Evolutionary conservation across 2,888 invertebrate species (phyloP).

Genomic region (Tryphoninae sp.): DNA sequence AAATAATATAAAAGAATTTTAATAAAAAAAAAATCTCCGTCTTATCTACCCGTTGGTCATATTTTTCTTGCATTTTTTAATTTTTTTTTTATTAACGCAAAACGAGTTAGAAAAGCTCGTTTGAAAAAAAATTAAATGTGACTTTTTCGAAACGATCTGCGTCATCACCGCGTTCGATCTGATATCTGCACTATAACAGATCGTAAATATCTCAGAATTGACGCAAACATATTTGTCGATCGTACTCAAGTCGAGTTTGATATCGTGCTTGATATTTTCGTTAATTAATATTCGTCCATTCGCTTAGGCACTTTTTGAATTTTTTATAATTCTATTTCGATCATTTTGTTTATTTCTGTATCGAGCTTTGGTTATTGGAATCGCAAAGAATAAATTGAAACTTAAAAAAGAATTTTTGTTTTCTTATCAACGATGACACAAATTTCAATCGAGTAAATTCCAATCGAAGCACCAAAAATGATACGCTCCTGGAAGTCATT

Average conservation of each 20-base stretch:
- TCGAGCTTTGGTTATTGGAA: no score
- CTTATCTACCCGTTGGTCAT: neutral
- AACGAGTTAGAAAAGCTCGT: neutral
- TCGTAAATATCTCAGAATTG: constrained; percentile 34
- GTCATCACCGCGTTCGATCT: neutral
- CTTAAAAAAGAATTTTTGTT: neutral
- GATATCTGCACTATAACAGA: constrained; percentile 7
- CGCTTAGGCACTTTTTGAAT: constrained; percentile 5
- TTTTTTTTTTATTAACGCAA: neutral
- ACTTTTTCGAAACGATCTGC: neutral
- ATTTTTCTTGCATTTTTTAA: neutral
- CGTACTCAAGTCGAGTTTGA: constrained; percentile 11
- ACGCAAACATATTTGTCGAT: constrained; percentile 36
- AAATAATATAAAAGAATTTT: constrained; percentile 80
- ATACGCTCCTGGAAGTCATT: constrained; percentile 54
- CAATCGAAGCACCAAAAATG: constrained; percentile 16
- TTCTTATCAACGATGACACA: neutral
- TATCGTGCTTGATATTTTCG: constrained; percentile 45
- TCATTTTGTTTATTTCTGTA: no score
- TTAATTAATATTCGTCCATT: constrained; percentile 19
- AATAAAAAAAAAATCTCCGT: constrained; percentile 78
- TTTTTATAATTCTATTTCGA: no score
- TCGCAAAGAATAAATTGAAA: no score
- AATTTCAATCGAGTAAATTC: neutral
- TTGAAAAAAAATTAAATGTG: neutral